Base-by-base conservation (phyloP, 2,113 vertebrate genomes). In the Cinclus cinclus region DNA sequence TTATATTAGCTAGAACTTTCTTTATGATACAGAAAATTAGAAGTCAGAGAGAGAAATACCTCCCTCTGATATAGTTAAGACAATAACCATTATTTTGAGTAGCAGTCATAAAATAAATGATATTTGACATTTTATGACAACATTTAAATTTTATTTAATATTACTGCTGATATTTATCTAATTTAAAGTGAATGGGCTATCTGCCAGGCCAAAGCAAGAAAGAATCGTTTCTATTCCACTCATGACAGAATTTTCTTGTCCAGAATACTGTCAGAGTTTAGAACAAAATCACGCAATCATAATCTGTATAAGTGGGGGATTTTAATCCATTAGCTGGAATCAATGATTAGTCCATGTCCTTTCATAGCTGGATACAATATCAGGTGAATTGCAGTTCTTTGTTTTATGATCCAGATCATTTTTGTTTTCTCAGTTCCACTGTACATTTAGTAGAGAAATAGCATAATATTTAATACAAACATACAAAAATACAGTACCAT, bases 121-220 rank as follows among this genome's bases (percentile, higher is more conserved):
- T 81, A 97, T 97, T 94, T 97, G 97, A 97, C 88, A 93, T 96
- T 98, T 98, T 98, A 97, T 97, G 94, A 75, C 89, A 90, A 92
- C 76, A 91, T 97, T 87, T 94, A 87, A 96, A 70, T 97, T 97
- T 96, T 97, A 97, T 96, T 98, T 97, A 97, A 95, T 97, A 96
- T 96, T 96, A 97, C 64, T 86, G 53, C 59, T 97, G 97, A 96
- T 97, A 97, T 96, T 95, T 96, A 96, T 97, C 95, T 95, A 95
- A 97, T 98, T 96, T 96, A 98, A 98, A 97, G 92, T 63, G 93
- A 96, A 96, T 89, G 73, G 94, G 73, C 63, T 62, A 55, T 93
- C 73, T 95, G 93, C 81, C 89, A 97, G 79, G 90, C 46, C 87
- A 82, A 55, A 95, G 92, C 56, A 96, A 92, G 94, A 97, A 95